Base-by-base conservation (phyloP, 2,797 vertebrate species). In the Menidia menidia region DNA sequence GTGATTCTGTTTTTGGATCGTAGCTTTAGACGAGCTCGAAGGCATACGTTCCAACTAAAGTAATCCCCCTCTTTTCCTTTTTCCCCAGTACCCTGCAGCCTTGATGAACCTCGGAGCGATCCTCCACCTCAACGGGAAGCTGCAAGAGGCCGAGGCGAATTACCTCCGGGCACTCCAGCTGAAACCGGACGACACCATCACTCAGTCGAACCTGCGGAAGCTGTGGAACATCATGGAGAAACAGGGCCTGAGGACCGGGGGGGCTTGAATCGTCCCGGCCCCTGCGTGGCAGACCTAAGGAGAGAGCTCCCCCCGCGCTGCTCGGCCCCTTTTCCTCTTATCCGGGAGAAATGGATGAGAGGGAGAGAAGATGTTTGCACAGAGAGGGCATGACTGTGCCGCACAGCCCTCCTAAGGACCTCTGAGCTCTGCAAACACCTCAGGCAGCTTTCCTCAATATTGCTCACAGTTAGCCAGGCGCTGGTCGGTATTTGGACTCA, bases 201-300 rank as follows among this genome's bases (percentile, higher is more conserved):
- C 98, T 10, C 98, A 98, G 89, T 99, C 98, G 68, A 99, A 99
- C 87, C 93, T 99, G 80, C 97, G 97, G 60, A 99, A 99, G 88
- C 92, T 99, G 60, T 98, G 97, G 97, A 99, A 99, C 92, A 98
- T 99, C 90, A 99, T 99, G 97, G 97, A 99, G 89, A 99, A 99
- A 74, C 97, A 98, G 94, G 97, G 98, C 86, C 88, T 99, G 89
- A 97, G 94, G 94, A 98, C 92, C 80, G 86, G 31, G 4, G 88
- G 91, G 70, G 92, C 91, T 62, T 95, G 90, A 94, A 60, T 57
- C 68, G 64, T 45, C 51, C 25, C 71, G 2, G 6, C 33, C 60
- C 30, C 67, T 80, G 86, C 30, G 53, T 25, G 2, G 75, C 81
- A 85, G 83, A 83, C 77, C 68, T 14, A 47, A 59, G 54, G 3